Evolutionary conservation across 1,140 invertebrate genomes (phyloP), one percentile per base, ranked within the genome.

Genomic region (Cyphomyrmex costatus): DNA sequence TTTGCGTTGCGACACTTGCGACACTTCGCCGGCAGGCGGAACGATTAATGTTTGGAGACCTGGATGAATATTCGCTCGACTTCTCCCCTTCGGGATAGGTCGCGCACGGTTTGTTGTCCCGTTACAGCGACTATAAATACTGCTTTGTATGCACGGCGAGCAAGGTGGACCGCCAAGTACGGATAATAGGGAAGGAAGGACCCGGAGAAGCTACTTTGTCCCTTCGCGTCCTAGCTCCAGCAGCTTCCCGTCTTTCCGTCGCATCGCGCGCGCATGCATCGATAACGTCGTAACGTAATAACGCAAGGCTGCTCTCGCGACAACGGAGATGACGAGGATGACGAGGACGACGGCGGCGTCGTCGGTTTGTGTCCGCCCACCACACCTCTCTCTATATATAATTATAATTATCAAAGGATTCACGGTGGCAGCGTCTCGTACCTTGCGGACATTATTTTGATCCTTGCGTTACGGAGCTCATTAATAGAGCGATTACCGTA

Each of bases 141-240:
- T 91, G 90, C 85, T 93, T 93, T 92, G 92, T 93, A 93, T 93
- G 91, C 92, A 93, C 88, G 90, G 84, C 88, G 88, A 86, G 88
- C 89, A 88, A 93, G 36, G 89, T 89, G 92, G 91, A 90, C 88
- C 87, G 92, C 90, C 92, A 93, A 91, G 88, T 89, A 86, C 89
- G 88, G 92, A 92, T 93, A 93, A 93, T 93, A 92, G 92, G 88
- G 91, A 94, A 92, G 92, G 92, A 91, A 90, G 65, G 77, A 78
- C 86, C 74, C 63, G 56, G 89, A 89, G 92, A 91, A 92, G 91
- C 88, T 91, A 93, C 89, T 92, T 93, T 93, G 92, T 92, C 87
- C 42, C 79, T 83, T 83, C 68, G 79, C 68, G 79, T 74, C 68
- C 79, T 83, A 73, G 53, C 24, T 24, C 27, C 87, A 84, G 61